Conservation (phyloP, 2,797 vertebrate genomes). For the Peromyscus aztecus region DNA sequence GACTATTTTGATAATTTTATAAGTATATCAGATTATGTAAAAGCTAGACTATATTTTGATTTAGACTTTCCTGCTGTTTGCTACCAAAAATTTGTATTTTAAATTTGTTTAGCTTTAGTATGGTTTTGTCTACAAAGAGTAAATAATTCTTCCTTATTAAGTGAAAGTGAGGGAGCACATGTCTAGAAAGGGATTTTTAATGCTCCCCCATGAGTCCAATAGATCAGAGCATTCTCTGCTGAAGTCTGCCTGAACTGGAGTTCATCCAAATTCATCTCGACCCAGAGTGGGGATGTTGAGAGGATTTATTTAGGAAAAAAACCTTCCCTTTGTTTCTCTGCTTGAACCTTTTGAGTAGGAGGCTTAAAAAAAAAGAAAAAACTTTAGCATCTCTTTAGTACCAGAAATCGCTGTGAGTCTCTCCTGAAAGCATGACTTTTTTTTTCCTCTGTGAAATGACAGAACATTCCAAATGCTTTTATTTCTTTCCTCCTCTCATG, state of each 20-base stretch:
- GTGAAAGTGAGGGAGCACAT: slow-evolving; percentile 55
- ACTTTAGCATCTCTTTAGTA: slow-evolving; percentile 42
- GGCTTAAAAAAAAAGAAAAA: not conserved
- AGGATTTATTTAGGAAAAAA: not conserved
- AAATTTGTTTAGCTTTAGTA: slow-evolving; percentile 80
- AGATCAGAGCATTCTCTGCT: slow-evolving; percentile 61
- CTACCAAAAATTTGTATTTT: slow-evolving; percentile 87
- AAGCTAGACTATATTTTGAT: slow-evolving; percentile 89
- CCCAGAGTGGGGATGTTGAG: slow-evolving; percentile 14
- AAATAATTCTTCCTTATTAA: slow-evolving; percentile 63
- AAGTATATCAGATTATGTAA: slow-evolving; percentile 85
- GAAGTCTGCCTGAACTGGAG: slow-evolving; percentile 62
- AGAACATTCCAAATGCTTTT: slow-evolving; percentile 60
- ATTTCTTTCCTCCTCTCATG: slow-evolving; percentile 31
- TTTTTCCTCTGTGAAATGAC: slow-evolving; percentile 19
- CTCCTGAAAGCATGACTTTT: slow-evolving; percentile 24
- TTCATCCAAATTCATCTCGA: slow-evolving; percentile 58
- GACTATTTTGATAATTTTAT: slow-evolving; percentile 88
- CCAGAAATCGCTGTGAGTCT: slow-evolving; percentile 34
- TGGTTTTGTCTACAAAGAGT: slow-evolving; percentile 79
- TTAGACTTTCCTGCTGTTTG: slow-evolving; percentile 86
- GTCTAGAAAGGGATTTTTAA: slow-evolving; percentile 64
- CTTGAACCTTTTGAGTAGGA: not conserved
- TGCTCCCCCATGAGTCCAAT: slow-evolving; percentile 59
- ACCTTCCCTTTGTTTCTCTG: slow-evolving; percentile 30